These are phyloP conservation scores for Gadus macrocephalus DNA, from an alignment of 2,113 vertebrate genomes.

Conservation along the genomic window DNA sequence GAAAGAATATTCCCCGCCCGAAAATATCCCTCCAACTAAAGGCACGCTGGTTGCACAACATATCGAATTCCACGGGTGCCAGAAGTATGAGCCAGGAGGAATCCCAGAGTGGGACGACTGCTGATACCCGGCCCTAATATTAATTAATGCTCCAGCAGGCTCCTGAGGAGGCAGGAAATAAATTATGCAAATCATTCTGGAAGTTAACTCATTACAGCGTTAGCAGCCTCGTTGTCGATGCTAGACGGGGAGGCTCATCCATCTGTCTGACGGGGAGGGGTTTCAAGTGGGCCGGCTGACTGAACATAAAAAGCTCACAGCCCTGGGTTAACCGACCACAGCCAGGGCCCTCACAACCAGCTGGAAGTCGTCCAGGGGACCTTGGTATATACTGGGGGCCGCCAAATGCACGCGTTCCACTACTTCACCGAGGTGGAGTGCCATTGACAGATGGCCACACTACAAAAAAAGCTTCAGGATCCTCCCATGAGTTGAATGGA, in stretches of 20 bases:
- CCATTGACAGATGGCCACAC: constrained; percentile 68
- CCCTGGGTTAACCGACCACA: constrained; percentile 50
- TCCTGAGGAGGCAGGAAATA: constrained; percentile 59
- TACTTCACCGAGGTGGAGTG: constrained; percentile 58
- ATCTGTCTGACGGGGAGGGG: constrained; percentile 50
- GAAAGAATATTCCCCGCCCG: constrained; percentile 17
- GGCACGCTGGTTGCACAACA: constrained; percentile 50
- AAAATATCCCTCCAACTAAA: constrained; percentile 26
- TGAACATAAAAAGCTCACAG: constrained; percentile 42
- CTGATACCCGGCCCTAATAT: constrained; percentile 60
- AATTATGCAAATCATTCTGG: constrained; percentile 70
- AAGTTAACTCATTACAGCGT: constrained; percentile 70
- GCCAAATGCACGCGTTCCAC: constrained; percentile 41
- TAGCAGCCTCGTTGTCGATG: constrained; percentile 50
- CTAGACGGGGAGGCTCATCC: constrained; percentile 50
- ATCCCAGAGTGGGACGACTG: constrained; percentile 64
- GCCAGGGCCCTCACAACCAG: constrained; percentile 43
- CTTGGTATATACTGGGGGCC: constrained; percentile 42
- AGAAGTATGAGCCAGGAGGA: constrained; percentile 66
- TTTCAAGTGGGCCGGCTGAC: constrained; percentile 53
- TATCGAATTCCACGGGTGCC: constrained; percentile 57
- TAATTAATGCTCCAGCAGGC: constrained; percentile 69
- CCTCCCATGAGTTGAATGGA: constrained; percentile 49
- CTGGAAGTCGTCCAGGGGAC: constrained; percentile 53
- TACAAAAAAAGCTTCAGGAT: constrained; percentile 54